Base-by-base conservation (phyloP, 2,113 vertebrate genomes). In the Echinops telfairi region DNA sequence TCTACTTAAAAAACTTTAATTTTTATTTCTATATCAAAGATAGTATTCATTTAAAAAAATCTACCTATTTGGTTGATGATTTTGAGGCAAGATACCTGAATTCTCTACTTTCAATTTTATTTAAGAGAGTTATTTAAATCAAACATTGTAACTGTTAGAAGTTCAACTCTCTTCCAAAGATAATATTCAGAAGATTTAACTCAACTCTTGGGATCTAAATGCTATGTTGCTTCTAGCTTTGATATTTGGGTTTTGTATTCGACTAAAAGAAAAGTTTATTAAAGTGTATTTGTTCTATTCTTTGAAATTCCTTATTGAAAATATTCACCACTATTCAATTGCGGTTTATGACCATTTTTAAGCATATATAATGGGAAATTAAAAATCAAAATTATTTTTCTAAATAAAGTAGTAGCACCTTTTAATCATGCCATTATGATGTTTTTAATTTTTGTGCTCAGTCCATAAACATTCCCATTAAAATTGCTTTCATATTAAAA, bases 401-500 rank as follows among this genome's bases (percentile, higher is more conserved):
- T 86, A 89, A 57, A 71, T 76, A 43, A 77, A 89, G 36, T 68
- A 86, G 6, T 62, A 73, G 43, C 17, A 90, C 4, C n/a, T 91
- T 68, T 79, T 96, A 89, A 96, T 70, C 43, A 73, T 43, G 43
- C 62, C 80, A 57, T 57, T 86, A 47, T 92, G 77, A 47, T 85
- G 22, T 86, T 68, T 92, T 91, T 84, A 36, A 33, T n/a, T 91
- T 93, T 83, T 3, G 25, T 83, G 10, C 40, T 57, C 71, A 66
- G 80, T 43, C 27, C 66, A 81, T 88, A 90, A 89, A 80, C 4
- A n/a, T 90, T 88, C 88, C 7, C 57, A 77, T 77, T 86, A 85
- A 92, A 77, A 57, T 60, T 3, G 0, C 77, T 92, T 95, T 87
- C 31, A 64, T 14, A 89, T 90, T 87, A 70, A 73, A 95, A 91